These are phyloP conservation scores for Drosophila baimaii DNA, from an alignment of 1,140 invertebrate species.

Conservation along the genomic window DNA sequence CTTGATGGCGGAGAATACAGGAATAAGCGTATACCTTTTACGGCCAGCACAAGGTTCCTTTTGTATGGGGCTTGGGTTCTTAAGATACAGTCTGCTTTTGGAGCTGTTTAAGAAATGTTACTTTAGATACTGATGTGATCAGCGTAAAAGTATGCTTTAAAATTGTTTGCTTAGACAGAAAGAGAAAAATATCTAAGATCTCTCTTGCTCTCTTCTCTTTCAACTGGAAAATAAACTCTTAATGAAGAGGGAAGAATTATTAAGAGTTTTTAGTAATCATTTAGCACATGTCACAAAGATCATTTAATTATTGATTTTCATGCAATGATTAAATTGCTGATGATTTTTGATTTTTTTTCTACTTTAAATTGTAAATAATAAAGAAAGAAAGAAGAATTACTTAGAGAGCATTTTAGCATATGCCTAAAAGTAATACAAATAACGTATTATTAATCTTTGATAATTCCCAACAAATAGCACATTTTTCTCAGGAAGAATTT, in stretches of 20 bases:
- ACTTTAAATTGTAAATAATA: too few relatives aligned
- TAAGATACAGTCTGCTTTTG: slow-evolving; percentile 35
- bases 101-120: not conserved
- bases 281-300: not conserved
- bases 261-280: not conserved
- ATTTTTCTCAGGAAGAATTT: not conserved
- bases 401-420: too few relatives aligned
- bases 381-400: too few relatives aligned
- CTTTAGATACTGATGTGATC: not conserved
- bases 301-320: not conserved
- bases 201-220: not conserved
- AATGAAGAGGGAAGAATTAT: not conserved
- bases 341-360: too few relatives aligned
- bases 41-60: slow-evolving; percentile 29
- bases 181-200: not conserved
- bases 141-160: slow-evolving; percentile 37
- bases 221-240: too few relatives aligned
- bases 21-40: slow-evolving; percentile 32
- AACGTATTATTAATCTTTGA: not conserved
- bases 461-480: not conserved
- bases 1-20: slow-evolving; percentile 22
- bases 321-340: not conserved
- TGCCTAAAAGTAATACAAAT: not conserved
- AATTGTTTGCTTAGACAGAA: not conserved
- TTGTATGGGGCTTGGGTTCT: not conserved